A percentile compares a stretch with the other conserved stretches of the same genome.
Conservation (phyloP, 2,113 vertebrate genomes). For the Leuciscus idus region DNA sequence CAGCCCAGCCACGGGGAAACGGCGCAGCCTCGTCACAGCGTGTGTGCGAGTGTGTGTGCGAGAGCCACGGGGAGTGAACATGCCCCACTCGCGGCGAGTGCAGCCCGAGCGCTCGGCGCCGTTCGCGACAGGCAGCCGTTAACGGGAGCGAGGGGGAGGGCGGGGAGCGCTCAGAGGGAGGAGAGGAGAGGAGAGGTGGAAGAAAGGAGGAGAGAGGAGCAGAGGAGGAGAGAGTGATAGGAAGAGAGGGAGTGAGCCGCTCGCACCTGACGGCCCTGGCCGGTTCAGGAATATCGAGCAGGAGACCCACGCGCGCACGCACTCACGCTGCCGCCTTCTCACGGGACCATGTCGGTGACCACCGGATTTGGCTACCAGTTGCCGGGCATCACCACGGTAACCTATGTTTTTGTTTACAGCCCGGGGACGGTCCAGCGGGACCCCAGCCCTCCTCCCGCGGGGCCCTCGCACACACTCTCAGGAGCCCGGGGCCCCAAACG, state of each 20-base stretch:
- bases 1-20: slow-evolving; percentile 55
- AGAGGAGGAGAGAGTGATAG: slow-evolving; percentile 41
- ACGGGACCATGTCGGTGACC: slow-evolving; percentile 76
- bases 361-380: slow-evolving; percentile 82
- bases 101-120: slow-evolving; percentile 50
- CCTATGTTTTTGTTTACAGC: slow-evolving; percentile 98
- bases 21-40: slow-evolving; percentile 48
- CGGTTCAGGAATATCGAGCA: slow-evolving; percentile 48
- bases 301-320: slow-evolving; percentile 39
- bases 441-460: slow-evolving; percentile 79
- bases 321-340: slow-evolving; percentile 37
- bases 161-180: slow-evolving; percentile 42
- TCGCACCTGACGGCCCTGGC: slow-evolving; percentile 49
- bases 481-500: slow-evolving; percentile 88
- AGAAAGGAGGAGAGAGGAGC: slow-evolving; percentile 43
- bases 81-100: slow-evolving; percentile 54
- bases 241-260: slow-evolving; percentile 46
- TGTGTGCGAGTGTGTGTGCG: slow-evolving; percentile 34
- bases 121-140: slow-evolving; percentile 52
- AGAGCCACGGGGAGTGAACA: slow-evolving; percentile 59
- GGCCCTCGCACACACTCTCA: slow-evolving; percentile 74
- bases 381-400: slow-evolving; percentile 90
- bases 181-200: slow-evolving; percentile 39
- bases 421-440: slow-evolving; percentile 83
- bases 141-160: slow-evolving; percentile 52